Evolutionary conservation across 1,140 invertebrate species (phyloP).

Genomic region (Physella acuta): DNA sequence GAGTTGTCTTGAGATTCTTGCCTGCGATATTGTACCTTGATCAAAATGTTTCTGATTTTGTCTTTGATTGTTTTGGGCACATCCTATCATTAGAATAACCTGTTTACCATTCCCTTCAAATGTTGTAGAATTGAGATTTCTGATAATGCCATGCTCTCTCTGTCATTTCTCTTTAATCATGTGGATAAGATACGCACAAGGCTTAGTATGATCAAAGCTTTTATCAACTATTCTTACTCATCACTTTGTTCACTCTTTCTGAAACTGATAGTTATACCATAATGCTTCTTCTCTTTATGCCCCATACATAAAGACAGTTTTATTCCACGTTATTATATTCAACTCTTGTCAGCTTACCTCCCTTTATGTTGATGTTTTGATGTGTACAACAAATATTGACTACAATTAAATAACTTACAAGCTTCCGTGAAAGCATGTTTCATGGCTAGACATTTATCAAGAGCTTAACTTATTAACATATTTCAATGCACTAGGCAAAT

Average conservation of each 20-base stretch:
- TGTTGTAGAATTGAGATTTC: conserved; percentile 4
- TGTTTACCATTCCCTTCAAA: conserved; percentile 13
- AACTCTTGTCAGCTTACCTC: neutral
- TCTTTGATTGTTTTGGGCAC: neutral
- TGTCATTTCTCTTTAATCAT: conserved; percentile 9
- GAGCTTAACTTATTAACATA: neutral
- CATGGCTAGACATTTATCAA: neutral
- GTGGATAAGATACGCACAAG: conserved; percentile 21
- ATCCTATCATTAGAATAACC: conserved; percentile 5
- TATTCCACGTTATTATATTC: neutral
- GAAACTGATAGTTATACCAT: neutral
- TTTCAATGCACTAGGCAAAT: neutral
- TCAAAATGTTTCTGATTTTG: neutral
- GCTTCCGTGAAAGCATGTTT: neutral
- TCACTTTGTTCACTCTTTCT: neutral
- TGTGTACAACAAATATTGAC: neutral
- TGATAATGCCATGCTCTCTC: conserved; percentile 6
- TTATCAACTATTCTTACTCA: no score
- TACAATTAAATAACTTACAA: neutral
- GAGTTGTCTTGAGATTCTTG: no score
- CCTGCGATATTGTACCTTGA: no score
- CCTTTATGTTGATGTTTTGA: neutral
- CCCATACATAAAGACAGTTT: neutral
- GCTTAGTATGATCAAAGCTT: conserved; percentile 11
- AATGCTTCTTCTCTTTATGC: neutral